Evolutionary conservation across 2,888 invertebrate species (phyloP).

Genomic region (Agrotis segetum): DNA sequence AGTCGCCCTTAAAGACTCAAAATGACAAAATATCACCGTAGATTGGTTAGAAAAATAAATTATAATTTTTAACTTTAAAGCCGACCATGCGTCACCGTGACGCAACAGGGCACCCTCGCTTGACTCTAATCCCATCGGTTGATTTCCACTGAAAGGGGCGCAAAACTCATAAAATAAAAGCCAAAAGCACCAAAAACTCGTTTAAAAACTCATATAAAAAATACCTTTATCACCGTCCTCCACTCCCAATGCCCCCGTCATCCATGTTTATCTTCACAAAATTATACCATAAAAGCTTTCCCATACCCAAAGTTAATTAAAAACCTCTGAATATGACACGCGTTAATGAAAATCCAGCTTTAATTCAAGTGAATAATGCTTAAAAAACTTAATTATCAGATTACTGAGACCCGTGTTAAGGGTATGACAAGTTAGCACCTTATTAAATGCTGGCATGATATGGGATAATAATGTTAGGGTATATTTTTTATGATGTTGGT

Average conservation of each 20-base stretch:
- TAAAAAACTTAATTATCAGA: conserved; percentile 68
- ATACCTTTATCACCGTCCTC: conserved; percentile 13
- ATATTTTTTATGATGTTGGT: conserved; percentile 24
- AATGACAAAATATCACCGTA: too few species aligned
- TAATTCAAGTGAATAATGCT: conserved; percentile 49
- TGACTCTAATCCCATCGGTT: not conserved
- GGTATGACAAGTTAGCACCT: conserved; percentile 59
- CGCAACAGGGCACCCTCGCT: not conserved
- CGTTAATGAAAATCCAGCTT: conserved; percentile 61
- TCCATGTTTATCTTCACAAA: conserved; percentile 41
- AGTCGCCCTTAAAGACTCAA: too few species aligned
- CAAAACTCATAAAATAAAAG: conserved; percentile 25
- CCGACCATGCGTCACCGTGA: not conserved
- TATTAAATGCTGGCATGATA: conserved; percentile 58
- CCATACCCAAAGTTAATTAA: conserved; percentile 59
- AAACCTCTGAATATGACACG: conserved; percentile 51
- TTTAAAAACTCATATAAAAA: conserved; percentile 26
- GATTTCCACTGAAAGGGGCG: not conserved
- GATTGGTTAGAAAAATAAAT: too few species aligned
- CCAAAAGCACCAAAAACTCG: conserved; percentile 18
- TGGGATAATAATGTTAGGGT: conserved; percentile 40
- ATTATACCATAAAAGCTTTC: conserved; percentile 32
- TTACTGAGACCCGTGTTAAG: conserved; percentile 58
- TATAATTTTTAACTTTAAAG: too few species aligned
- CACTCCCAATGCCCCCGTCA: conserved; percentile 13